phyloP scores from a whole-genome alignment of 1,140 invertebrate genomes.

The Drosophila erecta region DNA sequence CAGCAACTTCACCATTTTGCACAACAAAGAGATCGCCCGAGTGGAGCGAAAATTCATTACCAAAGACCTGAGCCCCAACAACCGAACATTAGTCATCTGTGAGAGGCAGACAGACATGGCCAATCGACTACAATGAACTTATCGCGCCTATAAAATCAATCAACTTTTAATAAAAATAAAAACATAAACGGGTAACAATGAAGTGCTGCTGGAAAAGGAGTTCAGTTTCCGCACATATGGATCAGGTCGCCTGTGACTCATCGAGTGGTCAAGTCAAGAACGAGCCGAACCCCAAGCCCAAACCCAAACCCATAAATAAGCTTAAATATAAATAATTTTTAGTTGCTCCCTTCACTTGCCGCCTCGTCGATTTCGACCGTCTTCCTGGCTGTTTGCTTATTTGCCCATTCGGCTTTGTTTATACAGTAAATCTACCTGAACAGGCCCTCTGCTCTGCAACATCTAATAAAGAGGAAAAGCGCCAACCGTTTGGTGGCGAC shows the following conservation, averaged over 20 bases:
- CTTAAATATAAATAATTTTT: conserved; percentile 62
- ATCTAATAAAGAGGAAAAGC: conserved; percentile 46
- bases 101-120: conserved; percentile 38
- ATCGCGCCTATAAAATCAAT: conserved; percentile 81
- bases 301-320: conserved; percentile 73
- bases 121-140: conserved; percentile 69
- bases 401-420: conserved; percentile 67
- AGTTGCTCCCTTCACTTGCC: conserved; percentile 23
- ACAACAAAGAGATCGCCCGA: conserved; percentile 64
- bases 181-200: conserved; percentile 34
- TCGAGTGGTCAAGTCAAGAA: conserved; percentile 51
- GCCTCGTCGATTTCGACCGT: conserved; percentile 11
- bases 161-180: conserved; percentile 57
- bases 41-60: conserved; percentile 31
- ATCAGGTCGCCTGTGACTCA: conserved; percentile 62
- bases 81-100: conserved; percentile 68
- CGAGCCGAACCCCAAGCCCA: conserved; percentile 26
- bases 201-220: conserved; percentile 67
- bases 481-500: not conserved
- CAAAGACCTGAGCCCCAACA: conserved; percentile 9
- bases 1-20: conserved; percentile 25
- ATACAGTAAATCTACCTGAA: conserved; percentile 80
- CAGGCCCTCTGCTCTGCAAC: conserved; percentile 33
- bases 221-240: conserved; percentile 70
- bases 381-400: conserved; percentile 45